Evolutionary conservation across 1,140 invertebrate genomes (phyloP).

Genomic region (Carcinoscorpius rotundicauda): DNA sequence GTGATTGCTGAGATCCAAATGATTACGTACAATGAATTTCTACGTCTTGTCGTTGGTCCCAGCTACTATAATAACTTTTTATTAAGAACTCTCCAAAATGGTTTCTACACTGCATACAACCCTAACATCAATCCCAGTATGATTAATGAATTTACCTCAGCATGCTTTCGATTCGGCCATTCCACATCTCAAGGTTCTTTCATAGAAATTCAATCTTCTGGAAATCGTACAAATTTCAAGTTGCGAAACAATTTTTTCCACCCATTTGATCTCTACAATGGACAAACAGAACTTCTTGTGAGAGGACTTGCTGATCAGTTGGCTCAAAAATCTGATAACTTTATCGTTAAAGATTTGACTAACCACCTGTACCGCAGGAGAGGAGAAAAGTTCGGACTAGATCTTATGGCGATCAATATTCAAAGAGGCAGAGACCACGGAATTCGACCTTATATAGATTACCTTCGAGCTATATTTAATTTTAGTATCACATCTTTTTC

Average conservation of each 20-base stretch:
- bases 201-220: slow-evolving; percentile 14
- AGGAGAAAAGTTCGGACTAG: slow-evolving; percentile 37
- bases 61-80: slow-evolving; percentile 23
- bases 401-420: slow-evolving; percentile 73
- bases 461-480: slow-evolving; percentile 21
- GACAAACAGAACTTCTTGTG: slow-evolving; percentile 36
- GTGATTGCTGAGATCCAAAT: slow-evolving; percentile 33
- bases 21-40: slow-evolving; percentile 40
- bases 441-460: slow-evolving; percentile 29
- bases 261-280: slow-evolving; percentile 24
- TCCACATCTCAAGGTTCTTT: slow-evolving; percentile 34
- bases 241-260: slow-evolving; percentile 22
- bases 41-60: slow-evolving; percentile 39
- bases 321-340: slow-evolving; percentile 26
- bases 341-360: slow-evolving; percentile 23
- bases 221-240: slow-evolving; percentile 16
- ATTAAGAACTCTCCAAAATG: slow-evolving; percentile 2
- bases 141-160: slow-evolving; percentile 26
- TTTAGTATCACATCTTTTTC: slow-evolving; percentile 18
- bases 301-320: slow-evolving; percentile 51
- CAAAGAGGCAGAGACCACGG: slow-evolving; percentile 52
- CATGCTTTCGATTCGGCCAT: slow-evolving; percentile 22
- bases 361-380: slow-evolving; percentile 21
- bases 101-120: slow-evolving; percentile 18
- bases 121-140: slow-evolving; percentile 27